Conservation (phyloP, 2,797 vertebrate genomes). For the Merluccius polli region DNA sequence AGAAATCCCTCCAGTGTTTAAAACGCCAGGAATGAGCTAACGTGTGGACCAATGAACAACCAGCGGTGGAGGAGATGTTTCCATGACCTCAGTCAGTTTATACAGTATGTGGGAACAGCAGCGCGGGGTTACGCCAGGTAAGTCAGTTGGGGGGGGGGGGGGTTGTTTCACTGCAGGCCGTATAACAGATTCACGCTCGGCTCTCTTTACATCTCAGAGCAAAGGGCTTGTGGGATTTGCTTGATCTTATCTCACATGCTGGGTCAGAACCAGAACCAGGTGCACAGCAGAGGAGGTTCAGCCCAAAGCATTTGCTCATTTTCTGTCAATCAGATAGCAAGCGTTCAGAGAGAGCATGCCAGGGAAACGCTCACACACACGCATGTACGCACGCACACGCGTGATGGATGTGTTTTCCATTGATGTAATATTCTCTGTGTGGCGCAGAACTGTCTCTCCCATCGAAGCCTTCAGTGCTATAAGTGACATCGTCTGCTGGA, state of each 20-base stretch:
- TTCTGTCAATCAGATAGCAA: neutral
- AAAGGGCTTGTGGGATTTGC: slow-evolving; percentile 53
- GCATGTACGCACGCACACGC: neutral
- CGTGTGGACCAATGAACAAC: neutral
- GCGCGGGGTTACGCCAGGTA: slow-evolving; percentile 15
- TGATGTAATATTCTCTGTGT: slow-evolving; percentile 10
- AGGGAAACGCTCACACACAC: neutral
- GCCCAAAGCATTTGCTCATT: neutral
- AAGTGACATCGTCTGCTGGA: neutral
- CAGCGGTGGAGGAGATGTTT: neutral
- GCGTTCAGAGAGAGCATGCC: neutral
- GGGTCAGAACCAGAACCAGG: slow-evolving; percentile 47
- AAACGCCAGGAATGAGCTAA: neutral
- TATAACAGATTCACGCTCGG: slow-evolving; percentile 47
- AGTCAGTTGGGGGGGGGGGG: slow-evolving; percentile 25
- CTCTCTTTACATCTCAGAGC: slow-evolving; percentile 39
- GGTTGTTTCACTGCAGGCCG: neutral
- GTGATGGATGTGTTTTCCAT: neutral
- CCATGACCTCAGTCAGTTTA: neutral
- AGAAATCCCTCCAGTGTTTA: neutral
- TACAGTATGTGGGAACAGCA: neutral
- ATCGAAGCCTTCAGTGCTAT: neutral
- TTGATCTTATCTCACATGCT: slow-evolving; percentile 46
- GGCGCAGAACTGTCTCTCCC: neutral
- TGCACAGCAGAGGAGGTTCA: slow-evolving; percentile 7